Percentiles rank a stretch among this genome's conserved stretches.
These are phyloP conservation scores for Mastomys coucha DNA, from an alignment of 2,113 vertebrate species.

Conservation along the genomic window DNA sequence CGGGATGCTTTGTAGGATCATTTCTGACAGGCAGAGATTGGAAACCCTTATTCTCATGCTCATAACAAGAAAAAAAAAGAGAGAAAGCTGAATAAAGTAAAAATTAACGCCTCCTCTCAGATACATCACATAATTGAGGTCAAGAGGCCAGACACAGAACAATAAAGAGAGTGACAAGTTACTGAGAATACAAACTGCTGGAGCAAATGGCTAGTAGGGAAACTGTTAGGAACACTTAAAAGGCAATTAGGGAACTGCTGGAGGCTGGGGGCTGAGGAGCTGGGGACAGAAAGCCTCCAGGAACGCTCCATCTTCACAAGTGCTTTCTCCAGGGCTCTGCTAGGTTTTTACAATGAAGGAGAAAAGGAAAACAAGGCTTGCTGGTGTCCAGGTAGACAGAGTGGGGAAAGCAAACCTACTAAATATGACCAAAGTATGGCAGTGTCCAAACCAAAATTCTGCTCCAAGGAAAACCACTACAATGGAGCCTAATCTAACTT, in stretches of 20 bases:
- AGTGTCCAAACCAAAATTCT: neutral
- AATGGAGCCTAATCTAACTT: neutral
- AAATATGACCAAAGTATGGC: neutral
- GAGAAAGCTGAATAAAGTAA: conserved; percentile 10
- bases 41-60: neutral
- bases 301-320: neutral
- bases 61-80: neutral
- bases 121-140: conserved; percentile 9
- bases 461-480: neutral
- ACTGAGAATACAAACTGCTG: neutral
- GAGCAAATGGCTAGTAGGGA: neutral
- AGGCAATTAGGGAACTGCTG: neutral
- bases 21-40: neutral
- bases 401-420: neutral
- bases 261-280: neutral
- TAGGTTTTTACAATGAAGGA: neutral
- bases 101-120: neutral
- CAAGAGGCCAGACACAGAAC: conserved; percentile 5
- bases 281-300: neutral
- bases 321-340: neutral
- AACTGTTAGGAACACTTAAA: neutral
- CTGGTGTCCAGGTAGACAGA: neutral
- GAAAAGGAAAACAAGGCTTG: neutral
- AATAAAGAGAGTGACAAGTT: conserved; percentile 30
- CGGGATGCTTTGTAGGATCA: neutral